These are phyloP conservation scores for Oscheius sp. DNA, from an alignment of 2,888 invertebrate genomes.

Conservation along the genomic window DNA sequence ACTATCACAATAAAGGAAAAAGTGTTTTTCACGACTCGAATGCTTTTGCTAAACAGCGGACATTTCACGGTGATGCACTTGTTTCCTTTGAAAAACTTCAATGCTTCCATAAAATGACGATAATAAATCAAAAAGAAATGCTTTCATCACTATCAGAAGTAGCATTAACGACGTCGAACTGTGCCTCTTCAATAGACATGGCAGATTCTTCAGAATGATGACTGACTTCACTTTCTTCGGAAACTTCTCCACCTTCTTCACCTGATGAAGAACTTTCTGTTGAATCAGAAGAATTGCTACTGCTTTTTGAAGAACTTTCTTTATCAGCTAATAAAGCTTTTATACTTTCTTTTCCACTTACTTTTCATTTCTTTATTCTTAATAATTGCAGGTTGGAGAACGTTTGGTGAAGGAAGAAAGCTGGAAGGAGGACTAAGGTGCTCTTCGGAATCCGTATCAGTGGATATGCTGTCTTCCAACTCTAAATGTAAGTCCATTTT, in stretches of 20 bases:
- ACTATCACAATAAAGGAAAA: no score
- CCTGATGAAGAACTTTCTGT: background rate
- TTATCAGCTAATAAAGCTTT: background rate
- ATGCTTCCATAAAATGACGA: no score
- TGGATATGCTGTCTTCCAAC: conserved; percentile 17
- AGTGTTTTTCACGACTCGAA: no score
- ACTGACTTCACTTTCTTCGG: background rate
- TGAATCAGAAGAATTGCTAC: background rate
- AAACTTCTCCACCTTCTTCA: background rate
- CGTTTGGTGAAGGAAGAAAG: background rate
- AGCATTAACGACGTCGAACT: conserved; percentile 2
- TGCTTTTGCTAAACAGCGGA: background rate
- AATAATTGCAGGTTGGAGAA: background rate
- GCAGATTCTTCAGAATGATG: background rate
- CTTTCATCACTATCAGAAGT: background rate
- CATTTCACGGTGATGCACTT: background rate
- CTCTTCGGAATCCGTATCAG: conserved; percentile 10
- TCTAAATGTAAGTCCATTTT: background rate
- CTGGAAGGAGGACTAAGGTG: conserved; percentile 1
- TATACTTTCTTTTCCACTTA: background rate
- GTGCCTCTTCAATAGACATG: conserved; percentile 4
- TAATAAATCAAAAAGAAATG: conserved; percentile 7
- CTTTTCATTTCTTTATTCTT: background rate
- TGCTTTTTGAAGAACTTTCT: background rate
- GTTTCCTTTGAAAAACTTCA: background rate